Conservation (phyloP, 2,113 vertebrate species). For the Pygoscelis adeliae region DNA sequence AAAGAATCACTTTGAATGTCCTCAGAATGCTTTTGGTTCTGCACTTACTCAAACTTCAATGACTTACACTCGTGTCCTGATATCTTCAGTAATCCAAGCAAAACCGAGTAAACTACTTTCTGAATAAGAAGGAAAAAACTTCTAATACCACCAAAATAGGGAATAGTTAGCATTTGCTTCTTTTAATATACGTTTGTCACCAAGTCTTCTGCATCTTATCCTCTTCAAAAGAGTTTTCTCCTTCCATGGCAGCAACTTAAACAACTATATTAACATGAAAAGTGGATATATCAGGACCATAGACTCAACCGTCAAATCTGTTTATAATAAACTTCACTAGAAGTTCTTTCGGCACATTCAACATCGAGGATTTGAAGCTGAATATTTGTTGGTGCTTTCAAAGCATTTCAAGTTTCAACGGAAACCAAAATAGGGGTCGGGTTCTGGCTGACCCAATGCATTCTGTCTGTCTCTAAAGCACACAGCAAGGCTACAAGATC, state of each 20-base stretch:
- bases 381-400: neutral
- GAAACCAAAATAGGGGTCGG: neutral
- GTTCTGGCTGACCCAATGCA: neutral
- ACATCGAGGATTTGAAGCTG: neutral
- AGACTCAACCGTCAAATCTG: neutral
- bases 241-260: neutral
- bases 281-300: neutral
- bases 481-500: neutral
- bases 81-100: neutral
- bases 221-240: neutral
- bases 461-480: neutral
- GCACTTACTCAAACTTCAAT: neutral
- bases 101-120: neutral
- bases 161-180: neutral
- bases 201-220: neutral
- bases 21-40: neutral
- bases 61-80: neutral
- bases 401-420: neutral
- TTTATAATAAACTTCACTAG: neutral
- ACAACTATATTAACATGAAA: neutral
- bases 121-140: neutral
- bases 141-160: neutral
- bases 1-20: neutral
- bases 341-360: neutral
- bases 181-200: neutral